These are phyloP conservation scores for Diabrotica balteata DNA, from an alignment of 2,888 invertebrate genomes.

Conservation along the genomic window DNA sequence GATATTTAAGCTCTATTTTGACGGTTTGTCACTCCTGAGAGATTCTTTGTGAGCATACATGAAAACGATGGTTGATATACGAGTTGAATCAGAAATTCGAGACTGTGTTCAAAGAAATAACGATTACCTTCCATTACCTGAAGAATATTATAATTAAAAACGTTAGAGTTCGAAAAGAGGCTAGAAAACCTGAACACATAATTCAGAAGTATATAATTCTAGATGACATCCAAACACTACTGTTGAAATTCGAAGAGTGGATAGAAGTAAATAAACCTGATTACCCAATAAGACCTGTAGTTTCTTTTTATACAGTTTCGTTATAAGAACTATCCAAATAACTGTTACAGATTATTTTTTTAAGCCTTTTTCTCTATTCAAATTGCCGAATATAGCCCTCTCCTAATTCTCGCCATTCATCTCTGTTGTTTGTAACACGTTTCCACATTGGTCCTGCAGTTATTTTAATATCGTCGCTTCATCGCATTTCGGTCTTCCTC, in stretches of 20 bases:
- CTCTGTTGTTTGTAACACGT: no score
- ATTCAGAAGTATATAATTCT: conserved; percentile 88
- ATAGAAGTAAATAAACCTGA: no score
- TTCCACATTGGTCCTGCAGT: no score
- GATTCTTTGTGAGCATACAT: conserved; percentile 91
- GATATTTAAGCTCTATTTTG: conserved; percentile 80
- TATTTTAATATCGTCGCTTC: no score
- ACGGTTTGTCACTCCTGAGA: conserved; percentile 82
- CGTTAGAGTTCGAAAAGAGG: conserved; percentile 65
- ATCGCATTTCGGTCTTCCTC: no score
- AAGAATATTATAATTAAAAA: conserved; percentile 74
- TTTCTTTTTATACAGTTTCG: no score
- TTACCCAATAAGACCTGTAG: no score
- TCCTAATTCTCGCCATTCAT: no score
- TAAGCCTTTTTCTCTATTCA: no score
- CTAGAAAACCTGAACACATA: conserved; percentile 72
- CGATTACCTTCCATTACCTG: conserved; percentile 66
- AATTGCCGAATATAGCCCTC: no score
- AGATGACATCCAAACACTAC: conserved; percentile 76
- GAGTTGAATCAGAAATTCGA: conserved; percentile 81
- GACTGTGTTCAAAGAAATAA: conserved; percentile 63
- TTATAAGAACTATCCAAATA: no score
- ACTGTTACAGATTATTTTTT: no score
- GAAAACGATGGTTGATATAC: conserved; percentile 80
- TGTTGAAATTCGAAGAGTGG: conserved; percentile 76